A percentile compares a stretch with the other conserved stretches of the same genome.
Evolutionary conservation across 1,140 invertebrate species (phyloP).

Genomic region (Camponotus vicinus): DNA sequence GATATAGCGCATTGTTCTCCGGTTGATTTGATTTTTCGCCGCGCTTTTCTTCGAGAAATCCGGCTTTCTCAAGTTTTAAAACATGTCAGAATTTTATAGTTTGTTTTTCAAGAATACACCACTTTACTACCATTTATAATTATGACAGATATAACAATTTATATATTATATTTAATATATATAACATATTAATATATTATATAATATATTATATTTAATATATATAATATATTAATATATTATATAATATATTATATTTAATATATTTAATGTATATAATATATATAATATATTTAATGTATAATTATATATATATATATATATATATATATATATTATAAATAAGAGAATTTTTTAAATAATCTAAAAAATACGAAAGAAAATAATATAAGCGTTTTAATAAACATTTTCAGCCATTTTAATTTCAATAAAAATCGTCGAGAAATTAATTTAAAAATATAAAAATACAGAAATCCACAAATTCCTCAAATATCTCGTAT

Average conservation of each 20-base stretch:
- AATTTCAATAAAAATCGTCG: not conserved
- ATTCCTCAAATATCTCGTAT: not conserved
- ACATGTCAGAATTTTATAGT: not conserved
- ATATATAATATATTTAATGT: no score
- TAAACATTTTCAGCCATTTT: not conserved
- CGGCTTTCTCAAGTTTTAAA: conserved; percentile 3
- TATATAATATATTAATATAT: not conserved
- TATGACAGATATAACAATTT: not conserved
- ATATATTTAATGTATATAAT: no score
- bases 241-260: no score
- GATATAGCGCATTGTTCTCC: conserved; percentile 50
- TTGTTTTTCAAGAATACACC: conserved; percentile 16
- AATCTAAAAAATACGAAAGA: not conserved
- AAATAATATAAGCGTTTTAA: not conserved
- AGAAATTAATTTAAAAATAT: not conserved
- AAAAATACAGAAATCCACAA: not conserved
- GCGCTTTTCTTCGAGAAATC: conserved; percentile 26
- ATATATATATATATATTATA: not conserved
- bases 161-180: no score
- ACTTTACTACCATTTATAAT: not conserved
- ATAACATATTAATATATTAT: no score
- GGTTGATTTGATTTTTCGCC: conserved; percentile 48
- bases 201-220: no score
- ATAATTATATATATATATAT: no score
- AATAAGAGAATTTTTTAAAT: not conserved